Evolutionary conservation across 2,797 vertebrate genomes (phyloP).

Genomic region (Spizella passerina): DNA sequence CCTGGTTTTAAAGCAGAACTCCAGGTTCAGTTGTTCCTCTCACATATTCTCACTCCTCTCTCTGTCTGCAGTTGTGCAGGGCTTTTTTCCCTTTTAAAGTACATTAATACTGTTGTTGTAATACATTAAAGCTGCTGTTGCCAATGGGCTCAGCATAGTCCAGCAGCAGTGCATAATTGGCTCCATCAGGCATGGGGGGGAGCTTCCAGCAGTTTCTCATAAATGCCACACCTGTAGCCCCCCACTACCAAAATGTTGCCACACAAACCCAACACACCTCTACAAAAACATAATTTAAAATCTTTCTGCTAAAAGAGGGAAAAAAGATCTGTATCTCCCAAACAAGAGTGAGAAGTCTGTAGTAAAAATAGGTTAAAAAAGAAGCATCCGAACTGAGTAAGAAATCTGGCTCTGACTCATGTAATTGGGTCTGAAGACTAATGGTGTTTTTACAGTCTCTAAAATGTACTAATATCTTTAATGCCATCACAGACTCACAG

Average conservation of each 20-base stretch:
- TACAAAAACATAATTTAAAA: neutral
- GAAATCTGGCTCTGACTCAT: neutral
- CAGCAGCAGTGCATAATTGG: neutral
- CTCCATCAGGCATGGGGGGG: accelerated
- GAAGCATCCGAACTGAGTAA: neutral
- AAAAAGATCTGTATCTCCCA: neutral
- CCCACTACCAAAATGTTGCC: neutral
- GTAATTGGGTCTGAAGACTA: neutral
- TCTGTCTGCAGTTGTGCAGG: neutral
- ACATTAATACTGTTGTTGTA: too few species aligned
- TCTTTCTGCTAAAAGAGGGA: neutral
- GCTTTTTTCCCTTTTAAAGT: neutral
- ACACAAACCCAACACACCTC: neutral
- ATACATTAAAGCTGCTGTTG: neutral
- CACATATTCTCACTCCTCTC: neutral
- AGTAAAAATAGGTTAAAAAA: neutral
- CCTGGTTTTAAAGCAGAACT: neutral
- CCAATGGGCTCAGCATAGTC: neutral
- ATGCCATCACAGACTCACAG: neutral
- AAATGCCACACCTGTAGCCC: neutral
- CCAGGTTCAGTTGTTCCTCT: neutral
- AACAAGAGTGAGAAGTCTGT: neutral
- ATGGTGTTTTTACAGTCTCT: neutral
- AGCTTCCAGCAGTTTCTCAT: neutral
- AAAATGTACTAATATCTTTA: neutral